A percentile compares a stretch with the other conserved stretches of the same genome.
phyloP scores from a whole-genome alignment of 2,113 vertebrate species.

The Bos javanicus region DNA sequence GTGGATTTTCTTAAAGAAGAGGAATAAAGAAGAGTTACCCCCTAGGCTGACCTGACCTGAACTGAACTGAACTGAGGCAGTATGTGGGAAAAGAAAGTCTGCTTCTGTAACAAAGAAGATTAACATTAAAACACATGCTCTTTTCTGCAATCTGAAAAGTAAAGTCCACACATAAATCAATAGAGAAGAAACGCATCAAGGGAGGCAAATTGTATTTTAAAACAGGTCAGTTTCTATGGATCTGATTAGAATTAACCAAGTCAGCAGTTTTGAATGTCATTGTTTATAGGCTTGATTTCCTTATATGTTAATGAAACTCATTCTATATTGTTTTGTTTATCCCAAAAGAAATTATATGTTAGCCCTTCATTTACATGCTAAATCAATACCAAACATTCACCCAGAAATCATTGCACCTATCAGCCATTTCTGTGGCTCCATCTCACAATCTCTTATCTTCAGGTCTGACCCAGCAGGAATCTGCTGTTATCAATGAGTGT shows the following conservation, averaged over 20 bases:
- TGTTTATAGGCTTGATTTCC: neutral
- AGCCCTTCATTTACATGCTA: neutral
- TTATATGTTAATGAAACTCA: neutral
- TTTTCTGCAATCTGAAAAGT: neutral
- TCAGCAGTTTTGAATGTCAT: neutral
- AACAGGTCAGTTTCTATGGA: neutral
- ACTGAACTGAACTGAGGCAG: neutral
- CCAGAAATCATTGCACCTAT: neutral
- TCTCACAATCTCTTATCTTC: neutral
- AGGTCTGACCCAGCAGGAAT: neutral
- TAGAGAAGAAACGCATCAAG: neutral
- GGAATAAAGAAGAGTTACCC: neutral
- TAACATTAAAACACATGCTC: neutral
- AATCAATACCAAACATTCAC: neutral
- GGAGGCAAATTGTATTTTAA: neutral
- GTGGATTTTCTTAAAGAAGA: neutral
- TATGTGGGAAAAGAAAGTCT: neutral
- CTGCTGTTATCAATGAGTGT: neutral
- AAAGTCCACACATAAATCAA: neutral
- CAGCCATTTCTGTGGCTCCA: neutral
- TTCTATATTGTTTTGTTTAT: neutral
- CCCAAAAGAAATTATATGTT: neutral
- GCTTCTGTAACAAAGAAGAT: neutral
- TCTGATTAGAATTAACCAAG: neutral
- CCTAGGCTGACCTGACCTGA: neutral